These are phyloP conservation scores for Cremastinae sp. DNA, from an alignment of 2,888 invertebrate species.

Conservation along the genomic window DNA sequence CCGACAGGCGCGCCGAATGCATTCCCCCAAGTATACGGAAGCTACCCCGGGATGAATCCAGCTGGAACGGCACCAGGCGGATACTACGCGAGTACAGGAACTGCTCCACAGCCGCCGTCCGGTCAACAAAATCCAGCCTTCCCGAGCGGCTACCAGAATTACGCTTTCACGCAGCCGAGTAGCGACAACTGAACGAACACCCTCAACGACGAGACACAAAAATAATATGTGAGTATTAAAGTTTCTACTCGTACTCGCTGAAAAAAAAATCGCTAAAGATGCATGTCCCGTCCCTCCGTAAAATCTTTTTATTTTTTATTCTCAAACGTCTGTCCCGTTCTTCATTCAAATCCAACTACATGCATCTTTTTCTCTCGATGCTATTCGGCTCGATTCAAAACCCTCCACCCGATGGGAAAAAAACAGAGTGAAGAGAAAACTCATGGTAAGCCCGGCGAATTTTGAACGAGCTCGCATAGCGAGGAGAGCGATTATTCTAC, in stretches of 20 bases:
- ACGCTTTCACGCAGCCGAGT: constrained; percentile 77
- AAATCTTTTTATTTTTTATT: neutral
- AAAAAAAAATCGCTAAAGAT: constrained; percentile 26
- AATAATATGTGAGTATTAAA: constrained; percentile 72
- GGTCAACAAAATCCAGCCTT: constrained; percentile 78
- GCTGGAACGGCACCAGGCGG: constrained; percentile 73
- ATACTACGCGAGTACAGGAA: constrained; percentile 74
- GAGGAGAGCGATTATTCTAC: constrained; percentile 2
- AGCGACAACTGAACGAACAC: constrained; percentile 75
- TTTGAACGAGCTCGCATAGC: constrained; percentile 37
- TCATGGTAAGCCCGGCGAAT: constrained; percentile 49
- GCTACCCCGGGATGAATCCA: constrained; percentile 77
- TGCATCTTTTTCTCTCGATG: constrained; percentile 49
- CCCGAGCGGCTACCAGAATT: constrained; percentile 78
- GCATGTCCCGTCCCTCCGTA: constrained; percentile 5
- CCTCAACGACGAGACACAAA: constrained; percentile 23
- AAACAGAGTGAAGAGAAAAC: neutral
- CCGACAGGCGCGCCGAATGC: constrained; percentile 72
- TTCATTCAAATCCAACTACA: too few relatives aligned
- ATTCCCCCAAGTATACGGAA: constrained; percentile 77
- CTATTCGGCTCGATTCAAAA: constrained; percentile 31
- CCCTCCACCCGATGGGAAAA: constrained; percentile 1
- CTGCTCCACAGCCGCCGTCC: constrained; percentile 73
- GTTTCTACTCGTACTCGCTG: constrained; percentile 5
- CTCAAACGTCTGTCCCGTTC: neutral